These are phyloP conservation scores for Hemibagrus guttatus DNA, from an alignment of 2,797 vertebrate genomes.

Conservation along the genomic window DNA sequence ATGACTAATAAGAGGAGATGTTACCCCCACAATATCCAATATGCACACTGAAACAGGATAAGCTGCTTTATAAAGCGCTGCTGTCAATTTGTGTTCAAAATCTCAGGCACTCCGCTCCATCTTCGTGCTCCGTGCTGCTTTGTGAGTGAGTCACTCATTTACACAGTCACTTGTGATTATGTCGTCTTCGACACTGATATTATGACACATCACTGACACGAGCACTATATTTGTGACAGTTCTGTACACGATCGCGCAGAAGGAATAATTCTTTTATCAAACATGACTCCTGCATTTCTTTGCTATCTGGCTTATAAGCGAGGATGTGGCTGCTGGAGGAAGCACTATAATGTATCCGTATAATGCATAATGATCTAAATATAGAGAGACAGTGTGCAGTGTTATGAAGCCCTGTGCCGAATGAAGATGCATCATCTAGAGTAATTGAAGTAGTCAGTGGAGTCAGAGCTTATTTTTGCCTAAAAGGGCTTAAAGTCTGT, in stretches of 20 bases:
- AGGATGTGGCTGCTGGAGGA: constrained; percentile 8
- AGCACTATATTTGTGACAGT: neutral
- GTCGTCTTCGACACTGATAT: constrained; percentile 5
- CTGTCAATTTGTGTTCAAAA: neutral
- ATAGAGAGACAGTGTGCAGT: neutral
- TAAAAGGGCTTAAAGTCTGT: constrained; percentile 5
- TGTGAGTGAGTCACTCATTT: constrained; percentile 36
- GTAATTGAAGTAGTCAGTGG: constrained; percentile 8
- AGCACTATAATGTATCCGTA: neutral
- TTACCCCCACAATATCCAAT: constrained; percentile 20
- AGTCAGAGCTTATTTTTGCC: constrained; percentile 17
- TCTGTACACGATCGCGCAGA: neutral
- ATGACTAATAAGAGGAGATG: constrained; percentile 36
- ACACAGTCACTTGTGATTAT: constrained; percentile 16
- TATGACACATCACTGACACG: constrained; percentile 17
- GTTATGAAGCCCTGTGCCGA: constrained; percentile 1
- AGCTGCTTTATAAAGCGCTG: constrained; percentile 19
- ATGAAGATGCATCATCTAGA: neutral
- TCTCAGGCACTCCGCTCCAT: neutral
- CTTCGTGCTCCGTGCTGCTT: neutral
- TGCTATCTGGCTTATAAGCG: constrained; percentile 1
- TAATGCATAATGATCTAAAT: constrained; percentile 28
- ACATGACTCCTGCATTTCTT: constrained; percentile 37
- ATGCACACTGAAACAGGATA: neutral
- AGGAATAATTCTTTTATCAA: constrained; percentile 13